Evolutionary conservation across 2,888 invertebrate genomes (phyloP).

Genomic region (Leucophora obtusa): DNA sequence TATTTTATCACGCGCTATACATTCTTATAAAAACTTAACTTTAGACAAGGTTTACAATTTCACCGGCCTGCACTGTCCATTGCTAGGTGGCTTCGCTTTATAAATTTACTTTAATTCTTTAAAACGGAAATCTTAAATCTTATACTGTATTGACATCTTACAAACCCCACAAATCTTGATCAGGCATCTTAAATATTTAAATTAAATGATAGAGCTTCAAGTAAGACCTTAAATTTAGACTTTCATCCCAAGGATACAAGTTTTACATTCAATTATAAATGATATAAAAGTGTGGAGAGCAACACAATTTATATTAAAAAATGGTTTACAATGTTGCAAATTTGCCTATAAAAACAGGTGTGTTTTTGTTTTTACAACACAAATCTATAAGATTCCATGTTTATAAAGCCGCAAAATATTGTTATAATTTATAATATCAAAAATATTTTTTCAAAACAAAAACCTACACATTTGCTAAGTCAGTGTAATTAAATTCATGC

Average conservation of each 20-base stretch:
- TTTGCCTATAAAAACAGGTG: neutral
- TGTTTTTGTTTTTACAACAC: neutral
- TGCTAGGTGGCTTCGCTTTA: too few species aligned
- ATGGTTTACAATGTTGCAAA: neutral
- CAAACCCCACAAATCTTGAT: neutral
- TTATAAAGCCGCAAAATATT: neutral
- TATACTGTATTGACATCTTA: neutral
- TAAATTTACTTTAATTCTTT: neutral
- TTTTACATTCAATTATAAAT: neutral
- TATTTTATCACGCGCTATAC: too few species aligned
- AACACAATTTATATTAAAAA: neutral
- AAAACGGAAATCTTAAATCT: neutral
- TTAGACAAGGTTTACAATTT: too few species aligned
- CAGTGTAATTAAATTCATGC: neutral
- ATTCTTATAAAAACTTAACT: too few species aligned
- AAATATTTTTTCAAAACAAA: neutral
- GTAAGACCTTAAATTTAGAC: neutral
- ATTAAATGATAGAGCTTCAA: neutral
- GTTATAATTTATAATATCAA: neutral
- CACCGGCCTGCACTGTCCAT: too few species aligned
- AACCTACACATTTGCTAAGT: neutral
- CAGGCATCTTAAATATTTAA: neutral
- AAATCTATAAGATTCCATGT: neutral
- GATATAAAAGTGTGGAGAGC: neutral
- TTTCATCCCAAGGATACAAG: neutral